Evolutionary conservation across 2,888 invertebrate species (phyloP).

Genomic region (Globia sparganii): DNA sequence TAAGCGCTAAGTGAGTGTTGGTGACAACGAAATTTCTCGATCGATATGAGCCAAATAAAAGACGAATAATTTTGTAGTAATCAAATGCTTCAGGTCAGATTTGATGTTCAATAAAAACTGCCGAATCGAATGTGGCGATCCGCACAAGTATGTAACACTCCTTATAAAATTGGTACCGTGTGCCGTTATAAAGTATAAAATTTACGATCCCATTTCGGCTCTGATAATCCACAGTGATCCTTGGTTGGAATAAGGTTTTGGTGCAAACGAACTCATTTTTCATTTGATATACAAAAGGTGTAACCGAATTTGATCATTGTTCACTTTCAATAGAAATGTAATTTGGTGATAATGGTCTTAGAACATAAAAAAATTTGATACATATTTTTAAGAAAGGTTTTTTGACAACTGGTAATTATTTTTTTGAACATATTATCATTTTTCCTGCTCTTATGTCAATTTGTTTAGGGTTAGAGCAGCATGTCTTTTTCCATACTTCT

Average conservation of each 20-base stretch:
- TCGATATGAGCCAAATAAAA: neutral
- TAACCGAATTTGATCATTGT: neutral
- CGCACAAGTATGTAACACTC: neutral
- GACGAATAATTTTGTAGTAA: neutral
- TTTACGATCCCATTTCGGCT: slow-evolving; percentile 43
- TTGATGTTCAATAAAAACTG: neutral
- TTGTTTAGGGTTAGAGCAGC: neutral
- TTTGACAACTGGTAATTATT: neutral
- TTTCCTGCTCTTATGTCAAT: neutral
- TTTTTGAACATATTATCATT: neutral
- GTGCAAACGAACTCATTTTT: slow-evolving; percentile 36
- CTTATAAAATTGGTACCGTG: neutral
- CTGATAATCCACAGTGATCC: neutral
- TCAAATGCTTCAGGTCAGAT: neutral
- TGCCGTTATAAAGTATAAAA: slow-evolving; percentile 42
- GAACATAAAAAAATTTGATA: neutral
- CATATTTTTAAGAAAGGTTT: neutral
- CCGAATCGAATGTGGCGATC: neutral
- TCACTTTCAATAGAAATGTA: slow-evolving; percentile 2
- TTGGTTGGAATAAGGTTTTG: slow-evolving; percentile 3
- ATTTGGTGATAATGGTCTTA: slow-evolving; percentile 5
- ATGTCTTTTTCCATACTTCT: too few species aligned
- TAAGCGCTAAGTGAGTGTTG: neutral
- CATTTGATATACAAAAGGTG: slow-evolving; percentile 32
- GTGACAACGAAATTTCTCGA: neutral